Base-by-base conservation (phyloP, 2,888 invertebrate genomes). In the Hemicrepidius hirtus region DNA sequence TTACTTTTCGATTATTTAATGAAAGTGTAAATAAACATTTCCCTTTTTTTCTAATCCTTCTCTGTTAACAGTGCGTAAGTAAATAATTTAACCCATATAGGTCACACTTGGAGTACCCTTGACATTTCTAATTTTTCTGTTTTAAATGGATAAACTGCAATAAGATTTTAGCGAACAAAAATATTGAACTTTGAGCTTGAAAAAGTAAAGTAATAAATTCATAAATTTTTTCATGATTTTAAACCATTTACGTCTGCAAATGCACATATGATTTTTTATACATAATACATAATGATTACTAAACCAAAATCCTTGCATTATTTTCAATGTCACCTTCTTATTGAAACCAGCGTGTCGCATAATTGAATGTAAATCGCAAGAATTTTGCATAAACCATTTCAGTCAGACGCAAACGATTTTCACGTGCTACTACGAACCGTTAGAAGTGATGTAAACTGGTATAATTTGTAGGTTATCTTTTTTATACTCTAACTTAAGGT, bases 241-340 rank as follows among this genome's bases (percentile, higher is more conserved):
- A 20, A 46, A 46, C 4, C 16, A 46, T 46, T 46, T 13, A 35
- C 24, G 32, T 55, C n/a, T 57, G 16, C 37, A 37, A 4, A n/a
- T 37, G 20, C 37, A 57, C 13, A 57, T 57, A 35, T 12, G 16
- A 12, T 18, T 37, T 35, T n/a, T 60, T 60, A 18, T n/a, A n/a
- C n/a, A n/a, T 3, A 24, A 60, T 37, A 10, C 41, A 21, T 41
- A 44, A 24, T 24, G 18, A 13, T 20, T 24, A 10, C 18, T 37
- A 57, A 37, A 40, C 18, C 37, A 20, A 37, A 20, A 18, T 37
- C 37, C 57, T 66, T 60, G 68, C 49, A 60, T 59, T 68, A 68
- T 68, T 49, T 62, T 50, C 60, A 68, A 62, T 68, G 68, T 68
- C 68, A 62, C 68, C 62, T 68, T 24, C 50, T 68, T 68, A 49